phyloP scores from a whole-genome alignment of 2,797 vertebrate genomes.

The Eupleurogrammus muticus region DNA sequence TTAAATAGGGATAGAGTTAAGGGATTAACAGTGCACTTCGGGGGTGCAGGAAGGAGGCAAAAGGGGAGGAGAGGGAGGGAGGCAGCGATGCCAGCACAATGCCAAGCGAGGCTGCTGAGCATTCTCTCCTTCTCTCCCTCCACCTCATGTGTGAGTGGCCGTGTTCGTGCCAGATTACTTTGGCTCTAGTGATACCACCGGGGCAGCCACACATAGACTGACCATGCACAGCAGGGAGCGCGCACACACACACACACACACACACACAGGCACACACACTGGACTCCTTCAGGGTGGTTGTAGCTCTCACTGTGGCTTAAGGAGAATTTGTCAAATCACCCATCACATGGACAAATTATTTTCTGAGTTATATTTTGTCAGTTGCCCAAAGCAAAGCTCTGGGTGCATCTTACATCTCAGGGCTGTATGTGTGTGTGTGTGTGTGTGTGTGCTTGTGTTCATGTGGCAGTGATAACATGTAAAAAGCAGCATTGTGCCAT shows the following conservation, averaged over 20 bases:
- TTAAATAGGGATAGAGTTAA: constrained; percentile 73
- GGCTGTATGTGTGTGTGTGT: neutral
- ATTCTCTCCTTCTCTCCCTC: constrained; percentile 38
- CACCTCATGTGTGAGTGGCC: constrained; percentile 18
- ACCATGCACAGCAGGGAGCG: constrained; percentile 11
- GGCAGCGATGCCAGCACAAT: constrained; percentile 62
- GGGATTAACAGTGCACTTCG: constrained; percentile 79
- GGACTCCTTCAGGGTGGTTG: constrained; percentile 34
- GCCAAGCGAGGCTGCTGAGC: constrained; percentile 51
- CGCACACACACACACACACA: constrained; percentile 15
- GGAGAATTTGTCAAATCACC: constrained; percentile 58
- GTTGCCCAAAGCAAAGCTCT: constrained; percentile 44
- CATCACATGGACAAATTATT: constrained; percentile 54
- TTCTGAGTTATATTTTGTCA: constrained; percentile 52
- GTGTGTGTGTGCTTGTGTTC: constrained; percentile 6
- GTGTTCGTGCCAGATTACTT: constrained; percentile 64
- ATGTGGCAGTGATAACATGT: constrained; percentile 10
- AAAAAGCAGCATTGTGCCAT: constrained; percentile 33
- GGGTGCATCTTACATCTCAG: constrained; percentile 37
- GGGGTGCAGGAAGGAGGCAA: constrained; percentile 69
- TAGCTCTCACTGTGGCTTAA: constrained; percentile 25
- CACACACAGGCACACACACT: constrained; percentile 8
- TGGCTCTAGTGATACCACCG: constrained; percentile 54
- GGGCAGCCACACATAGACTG: constrained; percentile 42
- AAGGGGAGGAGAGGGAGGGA: constrained; percentile 38